Base-by-base conservation (phyloP, 2,797 vertebrate genomes). In the Cuculus canorus region DNA sequence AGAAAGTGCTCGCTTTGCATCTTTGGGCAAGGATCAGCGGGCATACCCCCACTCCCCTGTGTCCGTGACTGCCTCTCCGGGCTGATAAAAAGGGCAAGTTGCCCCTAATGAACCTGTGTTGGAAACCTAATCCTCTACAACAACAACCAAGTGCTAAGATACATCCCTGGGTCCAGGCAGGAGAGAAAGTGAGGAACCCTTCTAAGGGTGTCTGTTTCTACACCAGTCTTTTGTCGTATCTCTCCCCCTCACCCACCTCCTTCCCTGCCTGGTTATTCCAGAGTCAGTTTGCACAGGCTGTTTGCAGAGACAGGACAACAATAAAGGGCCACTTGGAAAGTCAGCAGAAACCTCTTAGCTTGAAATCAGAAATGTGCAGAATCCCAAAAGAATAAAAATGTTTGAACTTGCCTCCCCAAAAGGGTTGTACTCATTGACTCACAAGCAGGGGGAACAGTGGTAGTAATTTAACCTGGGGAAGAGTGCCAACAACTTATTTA, bases 401-500 rank as follows among this genome's bases (percentile, higher is more conserved):
- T n/a, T 95, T 94, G 90, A 96, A 82, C 63, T 91, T 43, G 81
- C 90, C 80, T 93, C 94, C 93, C 88, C 79, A 81, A 86, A 95
- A 92, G 72, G 39, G 76, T 90, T 95, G 92, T 75, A 93, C 69
- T 90, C 90, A 90, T 76, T 92, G 85, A 95, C 92, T 96, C 93
- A 91, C 77, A 87, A 85, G 83, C 71, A 91, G 50, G 76, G 60
- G 66, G 90, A 94, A 86, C 71, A 94, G 60, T 73, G 92, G 89
- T 70, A 95, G 93, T 82, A 96, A 97, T 93, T 98, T 97, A 97
- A 97, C 96, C 95, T 91, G 94, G 92, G 93, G 95, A 91, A 95
- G 83, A 90, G 88, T 61, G 77, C 97, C 96, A 98, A 95, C 94
- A 95, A 92, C 92, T 96, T 96, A 93, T 93, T 97, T 97, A 97